Percentiles rank a stretch among this genome's conserved stretches.
These are phyloP conservation scores for Dermatemys mawii DNA, from an alignment of 2,113 vertebrate genomes.

Conservation along the genomic window DNA sequence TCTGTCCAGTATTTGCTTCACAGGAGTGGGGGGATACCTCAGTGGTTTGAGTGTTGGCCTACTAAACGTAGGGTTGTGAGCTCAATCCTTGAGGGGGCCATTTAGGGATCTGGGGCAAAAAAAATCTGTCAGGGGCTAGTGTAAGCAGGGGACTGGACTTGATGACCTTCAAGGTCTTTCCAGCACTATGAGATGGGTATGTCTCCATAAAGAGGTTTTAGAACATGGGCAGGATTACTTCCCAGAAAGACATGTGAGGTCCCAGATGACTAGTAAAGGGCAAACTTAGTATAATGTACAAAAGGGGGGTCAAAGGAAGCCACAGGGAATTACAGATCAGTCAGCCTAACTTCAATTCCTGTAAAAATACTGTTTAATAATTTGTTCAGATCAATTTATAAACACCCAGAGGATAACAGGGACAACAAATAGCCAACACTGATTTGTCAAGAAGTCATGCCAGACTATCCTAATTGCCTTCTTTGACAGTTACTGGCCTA, in stretches of 20 bases:
- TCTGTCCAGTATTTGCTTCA: neutral
- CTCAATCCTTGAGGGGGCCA: no score
- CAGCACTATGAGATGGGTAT: no score
- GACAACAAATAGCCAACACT: neutral
- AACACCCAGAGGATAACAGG: neutral
- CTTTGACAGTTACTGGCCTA: neutral
- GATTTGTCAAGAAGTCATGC: neutral
- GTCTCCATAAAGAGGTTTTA: neutral
- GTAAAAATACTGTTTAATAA: neutral
- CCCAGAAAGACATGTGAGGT: neutral
- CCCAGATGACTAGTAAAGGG: neutral
- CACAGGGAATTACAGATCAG: neutral
- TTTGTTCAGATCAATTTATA: neutral
- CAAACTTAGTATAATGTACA: neutral
- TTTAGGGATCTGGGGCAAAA: no score
- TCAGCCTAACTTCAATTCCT: neutral
- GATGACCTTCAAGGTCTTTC: no score
- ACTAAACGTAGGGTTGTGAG: no score
- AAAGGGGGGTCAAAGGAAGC: neutral
- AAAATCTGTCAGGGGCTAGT: no score
- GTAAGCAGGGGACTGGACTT: no score
- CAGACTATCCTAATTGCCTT: neutral
- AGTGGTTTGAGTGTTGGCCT: no score
- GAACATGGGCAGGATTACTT: neutral
- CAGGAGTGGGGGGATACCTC: no score